Base-by-base conservation (phyloP, 1,140 invertebrate species). In the Drosophila takahashii region DNA sequence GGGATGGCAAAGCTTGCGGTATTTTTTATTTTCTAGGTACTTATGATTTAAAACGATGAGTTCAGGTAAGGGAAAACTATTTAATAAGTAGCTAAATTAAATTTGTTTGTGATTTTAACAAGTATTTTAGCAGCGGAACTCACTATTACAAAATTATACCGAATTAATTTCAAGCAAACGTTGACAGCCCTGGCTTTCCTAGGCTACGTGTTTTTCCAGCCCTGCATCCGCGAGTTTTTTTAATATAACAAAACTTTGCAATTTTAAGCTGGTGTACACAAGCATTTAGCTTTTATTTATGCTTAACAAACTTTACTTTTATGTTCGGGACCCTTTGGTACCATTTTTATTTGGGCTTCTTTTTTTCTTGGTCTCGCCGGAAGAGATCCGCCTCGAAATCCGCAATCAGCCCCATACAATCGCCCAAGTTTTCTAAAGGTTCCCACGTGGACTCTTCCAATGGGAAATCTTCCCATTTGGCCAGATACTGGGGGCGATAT, bases 391-490 rank as follows among this genome's bases (percentile, higher is more conserved):
- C 60, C n/a, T 85, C 72, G 13, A 54, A 85, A 0, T 80, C 54
- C 0, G 57, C 44, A 1, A 86, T 7, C 18, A 86, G 26, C 1
- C n/a, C 5, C 29, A 85, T 50, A 18, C 66, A 69, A 5, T 74
- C 57, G 7, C 44, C 57, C n/a, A 47, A 27, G 7, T 69, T 80
- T 10, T 85, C 62, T 6, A 69, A 36, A 10, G 81, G 73, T 44
- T 80, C 81, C 81, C 81, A 85, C 8, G 77, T 77, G n/a, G 16
- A 65, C 1, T 69, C n/a, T 7, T 67, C 16, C 0, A 15, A 0
- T 0, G 59, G 18, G 16, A 54, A 86, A 8, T 44, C 66, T 4
- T 32, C 0, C 81, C 81, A 85, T 15, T 85, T 77, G 0, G 80
- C 11, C 5, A 48, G 26, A 1, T 69, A 18, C 9, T 85, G 62